phyloP scores from a whole-genome alignment of 2,113 vertebrate genomes.

The Neopipo cinnamomea region DNA sequence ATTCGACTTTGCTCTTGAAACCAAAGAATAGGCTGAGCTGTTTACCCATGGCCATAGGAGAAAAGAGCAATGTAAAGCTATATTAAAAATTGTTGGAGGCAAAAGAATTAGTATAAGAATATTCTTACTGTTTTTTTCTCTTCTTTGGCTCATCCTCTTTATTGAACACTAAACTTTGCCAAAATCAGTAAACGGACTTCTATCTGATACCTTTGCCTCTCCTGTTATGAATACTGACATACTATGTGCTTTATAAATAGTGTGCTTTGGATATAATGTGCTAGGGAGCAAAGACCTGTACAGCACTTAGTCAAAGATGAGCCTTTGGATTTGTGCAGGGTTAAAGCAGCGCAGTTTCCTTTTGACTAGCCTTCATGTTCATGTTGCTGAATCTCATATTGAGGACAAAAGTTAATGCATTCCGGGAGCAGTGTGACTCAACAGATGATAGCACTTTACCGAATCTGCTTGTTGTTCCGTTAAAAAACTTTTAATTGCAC shows the following conservation, averaged over 20 bases:
- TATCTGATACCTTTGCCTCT: neutral
- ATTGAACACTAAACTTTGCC: neutral
- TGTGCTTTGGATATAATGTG: neutral
- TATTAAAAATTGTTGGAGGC: neutral
- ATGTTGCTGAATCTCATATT: fast-evolving
- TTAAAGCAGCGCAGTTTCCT: neutral
- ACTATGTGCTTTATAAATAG: neutral
- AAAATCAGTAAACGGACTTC: neutral
- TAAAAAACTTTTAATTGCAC: neutral
- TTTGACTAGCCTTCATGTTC: neutral
- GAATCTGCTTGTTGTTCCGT: neutral
- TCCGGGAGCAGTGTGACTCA: neutral
- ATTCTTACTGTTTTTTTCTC: neutral
- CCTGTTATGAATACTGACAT: neutral
- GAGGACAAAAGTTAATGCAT: neutral
- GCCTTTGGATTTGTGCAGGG: neutral
- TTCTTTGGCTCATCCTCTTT: neutral
- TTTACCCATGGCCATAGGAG: neutral
- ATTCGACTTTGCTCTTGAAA: slow-evolving; percentile 4
- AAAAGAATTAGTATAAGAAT: neutral
- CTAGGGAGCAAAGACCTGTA: neutral
- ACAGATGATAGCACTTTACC: neutral
- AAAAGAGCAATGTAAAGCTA: neutral
- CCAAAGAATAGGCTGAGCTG: neutral
- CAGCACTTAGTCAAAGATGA: neutral